Base-by-base conservation (phyloP, 2,113 vertebrate species). In the Hyaena hyaena region DNA sequence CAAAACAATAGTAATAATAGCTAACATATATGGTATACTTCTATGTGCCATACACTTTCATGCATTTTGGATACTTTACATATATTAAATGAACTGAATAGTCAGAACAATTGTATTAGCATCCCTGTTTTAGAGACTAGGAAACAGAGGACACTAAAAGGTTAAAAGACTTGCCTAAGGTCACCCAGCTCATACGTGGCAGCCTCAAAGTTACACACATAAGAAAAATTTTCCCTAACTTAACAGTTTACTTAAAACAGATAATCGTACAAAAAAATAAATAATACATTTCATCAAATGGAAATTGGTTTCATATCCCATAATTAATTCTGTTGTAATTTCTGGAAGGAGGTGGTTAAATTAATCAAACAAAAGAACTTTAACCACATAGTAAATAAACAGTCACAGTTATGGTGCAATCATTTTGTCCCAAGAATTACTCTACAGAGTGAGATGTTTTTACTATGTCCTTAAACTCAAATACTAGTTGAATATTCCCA, bases 391-490 rank as follows among this genome's bases (percentile, higher is more conserved):
- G 31, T 84, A 88, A 93, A 83, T 90, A 91, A 71, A 53, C 7
- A 95, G 35, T 92, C 50, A 71, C 0, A 9, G 8, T 48, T 48
- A 53, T 17, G 17, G 48, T 82, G 24, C 5, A 92, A 68, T 8
- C 0, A 79, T 91, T 88, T 96, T 79, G 9, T 91, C 39, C n/a
- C 80, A 83, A 84, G 21, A 84, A 80, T 23, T 92, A 80, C 63
- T 71, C 61, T 63, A 77, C 61, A 5, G 17, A 48, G 31, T 83
- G 26, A 93, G 91, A 77, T 82, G n/a, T 66, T 91, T 91, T 74
- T 55, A 86, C 82, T 86, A 81, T 86, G 93, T 96, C n/a, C 76
- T 97, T 96, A 95, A 90, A 63, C 12, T 68, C 65, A 95, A 77
- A 83, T 43, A 39, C 31, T 50, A 58, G 15, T 53, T 84, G 50